Base-by-base conservation (phyloP, 2,113 vertebrate species). In the Notechis scutatus region DNA sequence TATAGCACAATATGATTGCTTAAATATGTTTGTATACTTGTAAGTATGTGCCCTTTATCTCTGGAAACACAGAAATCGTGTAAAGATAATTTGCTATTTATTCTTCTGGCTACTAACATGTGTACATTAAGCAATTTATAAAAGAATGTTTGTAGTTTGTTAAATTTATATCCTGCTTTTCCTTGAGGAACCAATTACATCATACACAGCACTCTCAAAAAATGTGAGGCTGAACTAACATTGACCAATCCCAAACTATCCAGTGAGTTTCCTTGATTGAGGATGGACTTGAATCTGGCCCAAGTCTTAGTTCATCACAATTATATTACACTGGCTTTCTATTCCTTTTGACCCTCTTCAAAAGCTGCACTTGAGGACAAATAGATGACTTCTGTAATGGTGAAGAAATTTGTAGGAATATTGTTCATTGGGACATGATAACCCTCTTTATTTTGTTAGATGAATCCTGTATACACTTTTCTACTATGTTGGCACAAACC, bases 41-140 rank as follows among this genome's bases (percentile, higher is more conserved):
- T 91, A 93, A 54, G 57, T 29, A 94, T 11, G 90, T 95, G 87
- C 7, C n/a, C 14, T 54, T 4, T 57, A 56, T 87, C 92, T 91
- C 91, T 56, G 61, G 69, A 94, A 93, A 23, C 61, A 85, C 91
- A 92, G 94, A 95, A 7, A 91, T 1, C 1, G 86, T 93, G 61
- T 34, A 91, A 26, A 93, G 57, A 95, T 93, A 29, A 56, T 69
- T 10, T 90, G 85, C 59, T 47, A 94, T 95, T 95, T 92, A 95
- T 91, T 81, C 89, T 94, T 92, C 95, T 95, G 47, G 94, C 92
- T 93, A 94, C 92, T 87, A 96, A 96, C 88, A 95, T 91, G 61
- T 89, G 92, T 42, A 92, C 5, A 92, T 59, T 91, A 96, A 96
- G 92, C 92, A 93, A 93, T 90, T 24, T 0, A 94, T 90, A 52